Conservation (phyloP, 2,888 invertebrate species). For the Polymixis lichenea region DNA sequence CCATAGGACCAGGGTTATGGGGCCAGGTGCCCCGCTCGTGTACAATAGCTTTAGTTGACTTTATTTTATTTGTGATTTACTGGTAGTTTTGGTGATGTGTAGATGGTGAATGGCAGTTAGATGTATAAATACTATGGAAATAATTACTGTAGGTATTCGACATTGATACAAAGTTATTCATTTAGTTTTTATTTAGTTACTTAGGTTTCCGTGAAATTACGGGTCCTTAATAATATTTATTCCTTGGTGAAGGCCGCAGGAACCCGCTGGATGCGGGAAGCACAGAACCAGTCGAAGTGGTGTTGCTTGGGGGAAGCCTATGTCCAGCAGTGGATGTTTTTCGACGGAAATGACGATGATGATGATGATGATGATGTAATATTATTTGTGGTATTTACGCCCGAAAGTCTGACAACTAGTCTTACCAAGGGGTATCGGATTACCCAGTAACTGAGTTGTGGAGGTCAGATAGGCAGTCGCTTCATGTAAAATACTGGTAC, state of each 20-base stretch:
- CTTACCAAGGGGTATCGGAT: too few species aligned
- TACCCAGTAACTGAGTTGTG: too few species aligned
- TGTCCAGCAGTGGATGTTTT: too few species aligned
- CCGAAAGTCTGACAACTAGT: too few species aligned
- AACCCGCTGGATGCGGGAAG: too few species aligned
- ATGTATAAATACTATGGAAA: neutral
- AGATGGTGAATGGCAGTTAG: constrained; percentile 1
- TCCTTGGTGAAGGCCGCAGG: too few species aligned
- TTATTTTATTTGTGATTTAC: constrained; percentile 73
- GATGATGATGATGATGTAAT: neutral
- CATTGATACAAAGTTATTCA: neutral
- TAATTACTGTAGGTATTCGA: neutral
- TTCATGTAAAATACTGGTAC: too few species aligned
- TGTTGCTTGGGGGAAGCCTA: too few species aligned
- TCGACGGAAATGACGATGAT: too few species aligned
- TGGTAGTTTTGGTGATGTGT: constrained; percentile 31
- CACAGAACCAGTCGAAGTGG: too few species aligned
- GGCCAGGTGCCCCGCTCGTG: constrained; percentile 75
- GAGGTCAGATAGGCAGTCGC: too few species aligned
- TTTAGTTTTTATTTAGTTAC: neutral
- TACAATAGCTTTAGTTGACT: constrained; percentile 78
- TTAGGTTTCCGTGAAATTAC: neutral
- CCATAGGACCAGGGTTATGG: constrained; percentile 44
- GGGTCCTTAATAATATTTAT: neutral
- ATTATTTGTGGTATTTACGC: neutral